phyloP scores from a whole-genome alignment of 2,797 vertebrate genomes.

The Aulostomus chinensis region DNA sequence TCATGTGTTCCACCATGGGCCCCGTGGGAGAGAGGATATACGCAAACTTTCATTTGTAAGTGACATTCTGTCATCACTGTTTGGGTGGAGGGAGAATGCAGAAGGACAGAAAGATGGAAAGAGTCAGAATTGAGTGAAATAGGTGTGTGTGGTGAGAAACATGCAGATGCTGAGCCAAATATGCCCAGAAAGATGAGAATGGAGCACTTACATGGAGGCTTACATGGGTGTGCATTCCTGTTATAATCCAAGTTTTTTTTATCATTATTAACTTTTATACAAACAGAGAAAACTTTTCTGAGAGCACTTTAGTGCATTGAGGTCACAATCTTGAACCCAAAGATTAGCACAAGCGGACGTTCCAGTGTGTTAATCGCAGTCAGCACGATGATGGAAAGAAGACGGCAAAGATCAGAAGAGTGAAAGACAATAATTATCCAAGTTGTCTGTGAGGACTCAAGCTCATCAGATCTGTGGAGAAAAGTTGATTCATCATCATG shows the following conservation, averaged over 20 bases:
- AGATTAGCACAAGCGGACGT: constrained; percentile 21
- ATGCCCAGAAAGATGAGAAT: too few relatives aligned
- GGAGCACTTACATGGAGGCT: too few relatives aligned
- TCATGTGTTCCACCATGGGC: constrained; percentile 53
- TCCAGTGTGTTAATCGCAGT: constrained; percentile 24
- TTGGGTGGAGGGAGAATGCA: constrained; percentile 42
- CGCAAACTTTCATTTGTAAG: constrained; percentile 47
- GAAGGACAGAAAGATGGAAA: constrained; percentile 7
- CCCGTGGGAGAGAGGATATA: constrained; percentile 23
- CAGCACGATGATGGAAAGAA: constrained; percentile 30
- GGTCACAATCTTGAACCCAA: constrained; percentile 27
- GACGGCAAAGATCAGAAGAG: constrained; percentile 38
- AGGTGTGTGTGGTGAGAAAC: constrained; percentile 13
- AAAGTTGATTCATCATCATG: constrained; percentile 29
- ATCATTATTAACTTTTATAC: not conserved
- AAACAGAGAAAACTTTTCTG: not conserved
- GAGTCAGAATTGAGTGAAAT: not conserved
- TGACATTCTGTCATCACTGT: constrained; percentile 50
- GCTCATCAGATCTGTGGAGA: constrained; percentile 26
- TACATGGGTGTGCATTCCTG: not conserved
- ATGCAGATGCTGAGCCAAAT: not conserved
- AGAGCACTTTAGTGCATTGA: constrained; percentile 1
- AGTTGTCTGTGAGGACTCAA: constrained; percentile 30
- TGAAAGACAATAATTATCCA: constrained; percentile 31
- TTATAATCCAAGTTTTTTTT: not conserved